Base-by-base conservation (phyloP, 2,888 invertebrate genomes). In the Steromphala cineraria region DNA sequence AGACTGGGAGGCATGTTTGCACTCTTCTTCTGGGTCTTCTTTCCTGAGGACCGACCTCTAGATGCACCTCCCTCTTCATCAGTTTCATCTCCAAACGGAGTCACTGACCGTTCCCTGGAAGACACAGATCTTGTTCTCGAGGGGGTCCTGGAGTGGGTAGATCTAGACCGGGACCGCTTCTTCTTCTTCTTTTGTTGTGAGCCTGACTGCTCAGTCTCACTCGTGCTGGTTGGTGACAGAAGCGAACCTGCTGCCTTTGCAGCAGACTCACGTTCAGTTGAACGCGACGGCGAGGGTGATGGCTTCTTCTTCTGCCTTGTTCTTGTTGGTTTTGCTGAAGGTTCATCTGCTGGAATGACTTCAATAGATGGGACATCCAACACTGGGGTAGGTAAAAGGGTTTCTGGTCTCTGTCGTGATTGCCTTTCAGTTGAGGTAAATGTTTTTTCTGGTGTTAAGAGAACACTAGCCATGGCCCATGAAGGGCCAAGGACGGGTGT, bases 401-500 rank as follows among this genome's bases (percentile, higher is more conserved):
- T 36, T 17, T 71, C 71, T n/a, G 71, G 71, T 17, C n/a, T 71
- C 19, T 31, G 17, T 13, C 40, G 15, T 19, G 71, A 40, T 10
- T 7, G 71, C 17, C 40, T 71, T 40, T 36, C 71, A 17, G 10
- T n/a, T 71, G 71, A 56, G 19, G 56, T 19, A 7, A 21, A n/a
- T 31, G 15, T 36, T 36, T 71, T 17, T 36, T 19, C n/a, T 31
- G 71, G 36, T 36, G 40, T 71, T 10, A 36, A 31, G 10, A 71
- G n/a, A 40, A 71, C 40, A 71, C 71, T 71, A 19, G 71, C 71
- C 71, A 71, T 71, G n/a, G 71, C 71, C 71, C 71, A 71, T 10
- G 71, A 71, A 0, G 71, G 71, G 17, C 31, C 19, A 10, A 19
- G 10, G 17, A 40, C 40, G 3, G 71, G 71, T 36, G 71, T 36